Conservation (phyloP, 2,797 vertebrate species). For the Limosa lapponica region DNA sequence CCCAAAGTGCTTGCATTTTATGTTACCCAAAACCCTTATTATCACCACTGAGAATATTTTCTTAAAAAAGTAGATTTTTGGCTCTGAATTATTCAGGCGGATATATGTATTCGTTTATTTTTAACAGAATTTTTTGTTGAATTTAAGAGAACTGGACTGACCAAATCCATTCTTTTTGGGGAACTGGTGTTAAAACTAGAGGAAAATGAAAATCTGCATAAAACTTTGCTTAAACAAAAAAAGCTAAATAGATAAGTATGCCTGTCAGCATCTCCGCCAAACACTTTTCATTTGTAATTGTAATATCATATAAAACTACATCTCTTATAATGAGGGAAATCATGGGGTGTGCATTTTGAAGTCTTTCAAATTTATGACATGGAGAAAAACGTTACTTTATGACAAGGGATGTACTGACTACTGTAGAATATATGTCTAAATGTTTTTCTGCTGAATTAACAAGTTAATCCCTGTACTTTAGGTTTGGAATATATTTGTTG, state of each 20-base stretch:
- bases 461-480: background rate
- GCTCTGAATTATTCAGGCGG: slow-evolving; percentile 8
- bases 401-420: background rate
- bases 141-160: background rate
- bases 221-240: background rate
- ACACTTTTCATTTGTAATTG: background rate
- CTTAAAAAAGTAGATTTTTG: background rate
- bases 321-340: background rate
- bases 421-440: background rate
- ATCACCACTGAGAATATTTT: slow-evolving; percentile 12
- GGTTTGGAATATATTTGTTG: background rate
- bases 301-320: background rate
- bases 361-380: background rate
- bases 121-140: slow-evolving; percentile 28
- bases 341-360: background rate
- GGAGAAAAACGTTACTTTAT: background rate
- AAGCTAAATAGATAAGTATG: background rate
- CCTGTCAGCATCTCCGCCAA: background rate
- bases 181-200: background rate
- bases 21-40: slow-evolving; percentile 14
- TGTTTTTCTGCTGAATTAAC: background rate
- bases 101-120: background rate
- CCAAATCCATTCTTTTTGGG: background rate
- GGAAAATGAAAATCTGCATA: background rate
- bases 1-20: background rate